Evolutionary conservation across 2,888 invertebrate species (phyloP).

Genomic region (Cinara cedri): DNA sequence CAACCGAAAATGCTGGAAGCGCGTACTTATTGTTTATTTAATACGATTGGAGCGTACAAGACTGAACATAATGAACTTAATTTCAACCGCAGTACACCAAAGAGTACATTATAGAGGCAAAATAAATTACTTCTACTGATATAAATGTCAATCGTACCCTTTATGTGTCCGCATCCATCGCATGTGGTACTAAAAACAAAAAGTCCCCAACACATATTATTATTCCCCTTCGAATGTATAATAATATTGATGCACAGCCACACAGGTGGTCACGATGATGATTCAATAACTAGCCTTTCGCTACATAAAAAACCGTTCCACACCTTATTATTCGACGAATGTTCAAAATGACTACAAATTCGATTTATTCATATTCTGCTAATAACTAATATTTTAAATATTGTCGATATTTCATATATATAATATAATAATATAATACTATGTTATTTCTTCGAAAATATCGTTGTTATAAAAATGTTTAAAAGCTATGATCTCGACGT

Average conservation of each 20-base stretch:
- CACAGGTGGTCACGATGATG: conserved; percentile 41
- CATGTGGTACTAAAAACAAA: conserved; percentile 8
- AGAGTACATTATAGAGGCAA: neutral
- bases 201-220: conserved; percentile 9
- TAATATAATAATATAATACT: neutral
- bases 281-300: conserved; percentile 21
- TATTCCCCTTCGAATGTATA: neutral
- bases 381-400: neutral
- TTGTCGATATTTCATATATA: neutral
- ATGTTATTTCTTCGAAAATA: no score
- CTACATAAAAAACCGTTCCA: neutral
- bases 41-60: conserved; percentile 46
- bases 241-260: neutral
- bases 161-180: conserved; percentile 4
- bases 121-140: conserved; percentile 29
- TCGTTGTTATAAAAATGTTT: neutral
- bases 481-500: conserved; percentile 8
- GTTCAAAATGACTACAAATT: neutral
- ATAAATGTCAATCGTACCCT: conserved; percentile 35
- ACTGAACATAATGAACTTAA: conserved; percentile 45
- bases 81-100: conserved; percentile 33
- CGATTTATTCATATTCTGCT: no score
- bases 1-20: conserved; percentile 8
- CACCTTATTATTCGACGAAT: neutral
- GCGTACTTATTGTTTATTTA: conserved; percentile 43